Evolutionary conservation across 2,113 vertebrate species (phyloP).

Genomic region (Aphelocoma coerulescens): DNA sequence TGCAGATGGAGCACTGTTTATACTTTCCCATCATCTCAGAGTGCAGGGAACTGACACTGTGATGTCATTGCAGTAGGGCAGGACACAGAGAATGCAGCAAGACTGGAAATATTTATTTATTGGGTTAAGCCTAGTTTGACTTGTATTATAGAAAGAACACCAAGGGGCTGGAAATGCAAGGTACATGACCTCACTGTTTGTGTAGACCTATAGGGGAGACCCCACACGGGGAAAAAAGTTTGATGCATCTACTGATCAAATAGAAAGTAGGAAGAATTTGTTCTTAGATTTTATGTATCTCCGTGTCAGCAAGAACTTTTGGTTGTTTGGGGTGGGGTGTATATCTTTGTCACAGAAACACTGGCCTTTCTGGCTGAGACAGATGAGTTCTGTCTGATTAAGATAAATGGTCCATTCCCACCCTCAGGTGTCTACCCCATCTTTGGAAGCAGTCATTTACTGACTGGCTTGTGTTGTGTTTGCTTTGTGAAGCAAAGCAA

Average conservation of each 20-base stretch:
- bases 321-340: background rate
- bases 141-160: background rate
- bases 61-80: background rate
- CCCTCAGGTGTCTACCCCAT: background rate
- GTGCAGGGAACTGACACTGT: background rate
- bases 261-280: background rate
- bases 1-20: slow-evolving; percentile 55
- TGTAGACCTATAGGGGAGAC: background rate
- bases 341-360: background rate
- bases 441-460: background rate
- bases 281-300: background rate
- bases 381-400: background rate
- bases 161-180: background rate
- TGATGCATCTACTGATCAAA: background rate
- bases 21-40: slow-evolving; percentile 21
- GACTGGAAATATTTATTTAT: background rate
- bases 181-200: background rate
- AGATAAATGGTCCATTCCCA: background rate
- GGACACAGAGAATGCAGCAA: background rate
- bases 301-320: background rate
- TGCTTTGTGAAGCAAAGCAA: background rate
- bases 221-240: rapidly evolving
- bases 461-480: background rate
- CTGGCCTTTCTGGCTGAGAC: background rate
- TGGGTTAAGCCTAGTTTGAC: background rate